Percentiles rank a stretch among this genome's conserved stretches.
phyloP scores from a whole-genome alignment of 2,797 vertebrate species.

The Argya squamiceps region DNA sequence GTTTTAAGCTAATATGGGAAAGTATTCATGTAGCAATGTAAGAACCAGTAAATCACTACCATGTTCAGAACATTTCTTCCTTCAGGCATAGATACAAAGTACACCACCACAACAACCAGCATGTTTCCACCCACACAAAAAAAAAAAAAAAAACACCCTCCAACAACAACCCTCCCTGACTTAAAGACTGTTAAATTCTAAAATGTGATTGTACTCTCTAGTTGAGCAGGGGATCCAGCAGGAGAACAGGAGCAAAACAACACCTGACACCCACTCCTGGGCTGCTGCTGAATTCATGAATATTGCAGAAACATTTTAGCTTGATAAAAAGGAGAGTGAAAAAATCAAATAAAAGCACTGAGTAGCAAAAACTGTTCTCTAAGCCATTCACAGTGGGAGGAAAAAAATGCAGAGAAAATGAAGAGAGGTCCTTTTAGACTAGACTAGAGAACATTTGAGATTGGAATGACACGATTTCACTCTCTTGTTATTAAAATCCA shows the following conservation, averaged over 20 bases:
- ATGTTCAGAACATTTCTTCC: background rate
- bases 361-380: conserved; percentile 25
- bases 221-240: background rate
- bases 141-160: background rate
- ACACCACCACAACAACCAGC: background rate
- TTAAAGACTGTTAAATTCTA: background rate
- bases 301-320: conserved; percentile 34
- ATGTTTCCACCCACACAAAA: background rate
- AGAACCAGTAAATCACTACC: background rate
- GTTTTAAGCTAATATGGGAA: background rate
- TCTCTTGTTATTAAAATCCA: background rate
- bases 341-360: conserved; percentile 40
- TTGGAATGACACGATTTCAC: background rate
- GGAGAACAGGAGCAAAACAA: conserved; percentile 18
- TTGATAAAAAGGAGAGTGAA: conserved; percentile 9
- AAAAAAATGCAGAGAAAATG: background rate
- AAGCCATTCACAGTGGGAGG: background rate
- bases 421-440: background rate
- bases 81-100: background rate
- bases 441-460: background rate
- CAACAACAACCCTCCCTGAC: background rate
- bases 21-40: background rate
- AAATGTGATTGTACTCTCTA: background rate
- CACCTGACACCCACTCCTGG: conserved; percentile 46
- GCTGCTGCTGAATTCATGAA: conserved; percentile 43